Evolutionary conservation across 2,888 invertebrate genomes (phyloP).

Genomic region (Anarsia innoxiella): DNA sequence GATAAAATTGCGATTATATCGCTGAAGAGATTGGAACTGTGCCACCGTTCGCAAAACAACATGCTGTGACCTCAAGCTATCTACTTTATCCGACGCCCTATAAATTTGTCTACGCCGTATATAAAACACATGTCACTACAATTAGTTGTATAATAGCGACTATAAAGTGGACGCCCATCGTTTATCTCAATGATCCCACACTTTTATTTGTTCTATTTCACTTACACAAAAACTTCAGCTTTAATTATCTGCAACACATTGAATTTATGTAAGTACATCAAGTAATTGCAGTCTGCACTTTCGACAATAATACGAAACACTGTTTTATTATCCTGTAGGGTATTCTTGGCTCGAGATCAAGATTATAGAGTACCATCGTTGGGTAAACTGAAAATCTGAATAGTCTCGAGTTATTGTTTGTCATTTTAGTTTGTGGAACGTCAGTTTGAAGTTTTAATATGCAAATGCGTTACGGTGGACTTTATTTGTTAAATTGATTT

Average conservation of each 20-base stretch:
- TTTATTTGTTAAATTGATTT: too few species aligned
- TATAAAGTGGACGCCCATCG: too few species aligned
- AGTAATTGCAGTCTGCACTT: constrained; percentile 11
- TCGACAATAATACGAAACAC: constrained; percentile 2
- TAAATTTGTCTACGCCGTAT: constrained; percentile 7
- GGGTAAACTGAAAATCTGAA: constrained; percentile 3
- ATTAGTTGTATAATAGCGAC: constrained; percentile 1
- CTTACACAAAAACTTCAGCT: too few species aligned
- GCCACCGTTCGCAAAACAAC: constrained; percentile 25
- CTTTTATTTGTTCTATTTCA: too few species aligned
- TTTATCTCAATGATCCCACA: too few species aligned
- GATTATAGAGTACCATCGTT: constrained; percentile 9
- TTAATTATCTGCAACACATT: too few species aligned
- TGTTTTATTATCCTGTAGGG: constrained; percentile 8
- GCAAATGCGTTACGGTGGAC: too few species aligned
- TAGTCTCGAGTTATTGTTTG: neutral
- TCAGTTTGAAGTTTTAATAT: neutral
- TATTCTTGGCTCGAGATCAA: constrained; percentile 10
- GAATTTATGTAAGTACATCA: too few species aligned
- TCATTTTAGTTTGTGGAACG: neutral
- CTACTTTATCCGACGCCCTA: constrained; percentile 8
- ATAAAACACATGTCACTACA: constrained; percentile 2
- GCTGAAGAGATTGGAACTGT: constrained; percentile 40
- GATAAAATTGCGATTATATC: constrained; percentile 47
- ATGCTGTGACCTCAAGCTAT: constrained; percentile 13